phyloP scores from a whole-genome alignment of 2,113 vertebrate genomes.

The Urocitellus parryii region DNA sequence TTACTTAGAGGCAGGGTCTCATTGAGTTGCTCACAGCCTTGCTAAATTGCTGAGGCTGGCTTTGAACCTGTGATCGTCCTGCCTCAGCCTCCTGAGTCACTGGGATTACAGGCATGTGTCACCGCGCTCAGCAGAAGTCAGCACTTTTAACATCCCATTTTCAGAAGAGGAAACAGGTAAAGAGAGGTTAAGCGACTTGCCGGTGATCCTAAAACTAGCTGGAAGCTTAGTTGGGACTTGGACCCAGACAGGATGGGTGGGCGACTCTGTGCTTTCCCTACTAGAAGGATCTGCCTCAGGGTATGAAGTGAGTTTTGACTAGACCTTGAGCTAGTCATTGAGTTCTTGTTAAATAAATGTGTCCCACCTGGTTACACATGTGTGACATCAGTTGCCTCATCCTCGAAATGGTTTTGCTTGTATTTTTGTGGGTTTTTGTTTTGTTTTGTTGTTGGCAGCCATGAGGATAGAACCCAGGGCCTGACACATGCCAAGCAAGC shows the following conservation, averaged over 20 bases:
- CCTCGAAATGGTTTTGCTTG: neutral
- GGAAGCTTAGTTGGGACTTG: neutral
- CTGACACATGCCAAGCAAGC: no score
- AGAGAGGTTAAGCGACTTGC: neutral
- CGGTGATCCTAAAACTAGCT: neutral
- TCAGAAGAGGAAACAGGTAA: slow-evolving; percentile 32
- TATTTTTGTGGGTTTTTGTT: no score
- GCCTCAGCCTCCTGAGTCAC: no score
- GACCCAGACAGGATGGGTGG: neutral
- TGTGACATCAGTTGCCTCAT: neutral
- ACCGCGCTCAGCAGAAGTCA: neutral
- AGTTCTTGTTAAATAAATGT: neutral
- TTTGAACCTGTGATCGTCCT: no score
- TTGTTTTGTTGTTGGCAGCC: no score
- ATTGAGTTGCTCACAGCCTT: no score
- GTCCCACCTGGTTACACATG: neutral
- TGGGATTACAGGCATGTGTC: no score
- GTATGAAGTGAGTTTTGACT: neutral
- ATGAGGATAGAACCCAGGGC: no score
- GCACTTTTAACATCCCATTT: neutral
- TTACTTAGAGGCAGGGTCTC: no score
- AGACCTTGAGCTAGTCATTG: neutral
- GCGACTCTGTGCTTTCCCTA: neutral
- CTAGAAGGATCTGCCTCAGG: neutral
- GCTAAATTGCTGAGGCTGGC: no score